Conservation (phyloP, 2,888 invertebrate genomes). For the Lasioglossum calceatum region DNA sequence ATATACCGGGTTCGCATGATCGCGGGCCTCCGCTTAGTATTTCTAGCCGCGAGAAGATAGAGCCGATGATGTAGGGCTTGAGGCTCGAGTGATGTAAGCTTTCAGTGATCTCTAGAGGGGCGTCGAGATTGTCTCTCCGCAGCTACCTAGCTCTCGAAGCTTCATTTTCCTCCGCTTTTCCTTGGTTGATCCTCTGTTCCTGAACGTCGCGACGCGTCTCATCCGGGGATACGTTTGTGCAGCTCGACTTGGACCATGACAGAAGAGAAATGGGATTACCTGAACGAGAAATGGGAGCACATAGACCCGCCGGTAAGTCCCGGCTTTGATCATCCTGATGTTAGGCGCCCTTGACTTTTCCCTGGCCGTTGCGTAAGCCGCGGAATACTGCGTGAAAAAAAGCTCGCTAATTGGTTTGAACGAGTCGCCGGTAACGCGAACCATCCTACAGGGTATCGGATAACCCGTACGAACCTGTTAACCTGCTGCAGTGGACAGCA, state of each 20-base stretch:
- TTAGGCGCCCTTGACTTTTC: slow-evolving; percentile 53
- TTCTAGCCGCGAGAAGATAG: slow-evolving; percentile 55
- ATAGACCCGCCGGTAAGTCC: slow-evolving; percentile 78
- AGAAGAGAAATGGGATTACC: slow-evolving; percentile 77
- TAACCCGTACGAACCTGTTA: background rate
- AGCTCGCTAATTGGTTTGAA: slow-evolving; percentile 17
- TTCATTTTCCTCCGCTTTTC: slow-evolving; percentile 1
- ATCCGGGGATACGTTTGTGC: background rate
- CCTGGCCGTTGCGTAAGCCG: slow-evolving; percentile 53
- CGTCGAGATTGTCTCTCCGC: slow-evolving; percentile 53
- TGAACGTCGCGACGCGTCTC: slow-evolving; percentile 15
- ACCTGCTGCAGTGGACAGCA: background rate
- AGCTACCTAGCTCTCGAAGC: slow-evolving; percentile 27
- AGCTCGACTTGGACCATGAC: slow-evolving; percentile 71
- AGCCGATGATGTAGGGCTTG: slow-evolving; percentile 58
- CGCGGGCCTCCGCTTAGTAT: slow-evolving; percentile 53
- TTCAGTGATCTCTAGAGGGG: slow-evolving; percentile 67
- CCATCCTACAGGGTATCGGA: background rate
- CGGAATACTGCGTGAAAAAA: slow-evolving; percentile 8
- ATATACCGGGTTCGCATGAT: slow-evolving; percentile 61
- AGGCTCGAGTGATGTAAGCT: slow-evolving; percentile 66
- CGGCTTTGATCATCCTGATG: slow-evolving; percentile 2
- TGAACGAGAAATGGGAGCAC: slow-evolving; percentile 81
- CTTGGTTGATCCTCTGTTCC: background rate
- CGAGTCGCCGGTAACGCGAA: slow-evolving; percentile 29